Evolutionary conservation across 2,113 vertebrate species (phyloP).

Genomic region (Rhagologus leucostigma): DNA sequence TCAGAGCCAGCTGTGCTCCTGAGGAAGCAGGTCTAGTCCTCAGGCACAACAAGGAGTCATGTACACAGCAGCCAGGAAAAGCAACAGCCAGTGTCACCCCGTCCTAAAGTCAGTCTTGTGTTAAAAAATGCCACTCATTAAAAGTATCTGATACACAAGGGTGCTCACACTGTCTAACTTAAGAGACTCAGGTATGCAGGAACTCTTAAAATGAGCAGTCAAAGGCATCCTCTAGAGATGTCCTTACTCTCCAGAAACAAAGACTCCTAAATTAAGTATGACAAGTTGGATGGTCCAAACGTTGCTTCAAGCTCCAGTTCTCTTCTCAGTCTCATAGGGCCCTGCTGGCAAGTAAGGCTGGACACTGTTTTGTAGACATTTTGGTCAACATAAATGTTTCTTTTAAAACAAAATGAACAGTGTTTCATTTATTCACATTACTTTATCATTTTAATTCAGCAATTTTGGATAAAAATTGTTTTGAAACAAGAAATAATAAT

Average conservation of each 20-base stretch:
- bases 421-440: not conserved
- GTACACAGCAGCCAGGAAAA: not conserved
- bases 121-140: not conserved
- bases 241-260: not conserved
- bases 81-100: not conserved
- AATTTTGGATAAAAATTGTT: not conserved
- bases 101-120: not conserved
- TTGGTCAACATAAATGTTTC: not conserved
- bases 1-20: not conserved
- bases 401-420: not conserved
- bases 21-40: not conserved
- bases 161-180: not conserved
- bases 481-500: not conserved
- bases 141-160: not conserved
- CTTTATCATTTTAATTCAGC: not conserved
- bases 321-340: not conserved
- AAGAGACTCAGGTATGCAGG: not conserved
- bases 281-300: not conserved
- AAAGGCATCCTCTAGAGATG: not conserved
- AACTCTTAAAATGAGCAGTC: not conserved
- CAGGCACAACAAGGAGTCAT: fast-evolving
- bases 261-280: not conserved
- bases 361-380: not conserved
- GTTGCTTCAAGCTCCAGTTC: not conserved
- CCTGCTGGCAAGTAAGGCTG: not conserved